These are phyloP conservation scores for Palloptera scutellata DNA, from an alignment of 2,888 invertebrate genomes.

Conservation along the genomic window DNA sequence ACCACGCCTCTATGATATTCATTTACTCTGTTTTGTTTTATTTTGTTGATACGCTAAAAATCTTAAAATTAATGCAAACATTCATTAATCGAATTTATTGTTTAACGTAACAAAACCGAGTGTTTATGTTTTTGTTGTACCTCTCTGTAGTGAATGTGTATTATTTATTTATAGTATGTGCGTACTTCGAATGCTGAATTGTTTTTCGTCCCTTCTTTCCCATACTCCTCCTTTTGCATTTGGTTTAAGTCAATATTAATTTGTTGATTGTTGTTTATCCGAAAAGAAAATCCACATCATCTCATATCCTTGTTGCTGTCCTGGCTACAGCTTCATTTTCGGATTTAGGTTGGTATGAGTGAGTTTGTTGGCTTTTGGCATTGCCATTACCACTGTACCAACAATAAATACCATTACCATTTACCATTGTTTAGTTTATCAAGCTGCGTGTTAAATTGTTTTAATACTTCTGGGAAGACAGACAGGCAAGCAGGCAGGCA, in stretches of 20 bases:
- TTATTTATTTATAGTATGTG: no score
- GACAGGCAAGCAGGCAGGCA: no score
- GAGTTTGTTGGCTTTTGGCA: background rate
- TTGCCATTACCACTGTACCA: background rate
- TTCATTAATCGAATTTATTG: slow-evolving; percentile 55
- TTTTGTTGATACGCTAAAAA: background rate
- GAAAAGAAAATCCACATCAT: slow-evolving; percentile 9
- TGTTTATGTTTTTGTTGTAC: background rate
- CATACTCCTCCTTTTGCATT: background rate
- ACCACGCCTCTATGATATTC: no score
- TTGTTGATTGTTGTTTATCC: slow-evolving; percentile 48
- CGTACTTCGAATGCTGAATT: no score
- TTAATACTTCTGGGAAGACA: slow-evolving; percentile 22
- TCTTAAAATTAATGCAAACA: slow-evolving; percentile 49
- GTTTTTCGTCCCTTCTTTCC: no score
- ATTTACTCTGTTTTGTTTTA: no score
- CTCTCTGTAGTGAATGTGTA: no score
- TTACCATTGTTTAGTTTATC: slow-evolving; percentile 13
- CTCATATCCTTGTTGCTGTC: background rate
- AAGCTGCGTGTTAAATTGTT: slow-evolving; percentile 28
- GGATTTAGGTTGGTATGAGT: background rate
- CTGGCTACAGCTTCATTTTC: background rate
- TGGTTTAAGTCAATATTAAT: slow-evolving; percentile 51
- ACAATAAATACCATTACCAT: background rate
- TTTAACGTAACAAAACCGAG: slow-evolving; percentile 20